phyloP scores from a whole-genome alignment of 2,113 vertebrate genomes.

The Pomatostomus ruficeps region DNA sequence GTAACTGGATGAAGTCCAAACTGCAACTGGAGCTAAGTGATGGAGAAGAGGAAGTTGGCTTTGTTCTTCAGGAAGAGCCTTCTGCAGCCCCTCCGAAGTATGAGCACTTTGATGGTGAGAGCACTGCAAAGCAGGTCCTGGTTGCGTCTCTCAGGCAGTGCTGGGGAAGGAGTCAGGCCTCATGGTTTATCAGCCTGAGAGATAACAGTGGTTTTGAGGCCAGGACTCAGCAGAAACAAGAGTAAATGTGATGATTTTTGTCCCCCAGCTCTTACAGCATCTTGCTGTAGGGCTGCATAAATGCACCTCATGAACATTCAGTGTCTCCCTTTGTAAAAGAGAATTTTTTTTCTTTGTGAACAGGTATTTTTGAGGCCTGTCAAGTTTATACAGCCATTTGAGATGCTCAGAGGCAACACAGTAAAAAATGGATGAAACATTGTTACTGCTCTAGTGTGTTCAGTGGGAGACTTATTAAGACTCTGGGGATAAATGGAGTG shows the following conservation, averaged over 20 bases:
- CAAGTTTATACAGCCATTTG: background rate
- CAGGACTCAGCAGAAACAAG: background rate
- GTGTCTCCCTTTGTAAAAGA: background rate
- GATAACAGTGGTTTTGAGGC: background rate
- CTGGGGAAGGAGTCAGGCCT: background rate
- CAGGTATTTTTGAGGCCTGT: background rate
- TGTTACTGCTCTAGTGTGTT: background rate
- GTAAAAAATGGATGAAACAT: background rate
- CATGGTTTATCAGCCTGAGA: background rate
- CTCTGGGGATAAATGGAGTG: constrained; percentile 1
- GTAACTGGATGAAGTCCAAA: constrained; percentile 83
- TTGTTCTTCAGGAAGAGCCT: background rate
- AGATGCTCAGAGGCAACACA: background rate
- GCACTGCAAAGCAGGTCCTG: background rate
- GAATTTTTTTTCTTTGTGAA: background rate
- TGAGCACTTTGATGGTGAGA: constrained; percentile 85
- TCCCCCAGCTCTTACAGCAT: background rate
- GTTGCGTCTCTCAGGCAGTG: background rate
- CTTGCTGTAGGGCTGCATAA: background rate
- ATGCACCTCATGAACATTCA: background rate
- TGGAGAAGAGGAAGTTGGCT: constrained; percentile 61
- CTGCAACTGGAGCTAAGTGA: constrained; percentile 76
- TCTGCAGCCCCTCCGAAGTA: constrained; percentile 27
- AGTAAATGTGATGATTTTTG: background rate
- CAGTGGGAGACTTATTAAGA: background rate